These are phyloP conservation scores for Mesocentrotus franciscanus DNA, from an alignment of 53 echinoderm and acorn worm species.

Conservation along the genomic window DNA sequence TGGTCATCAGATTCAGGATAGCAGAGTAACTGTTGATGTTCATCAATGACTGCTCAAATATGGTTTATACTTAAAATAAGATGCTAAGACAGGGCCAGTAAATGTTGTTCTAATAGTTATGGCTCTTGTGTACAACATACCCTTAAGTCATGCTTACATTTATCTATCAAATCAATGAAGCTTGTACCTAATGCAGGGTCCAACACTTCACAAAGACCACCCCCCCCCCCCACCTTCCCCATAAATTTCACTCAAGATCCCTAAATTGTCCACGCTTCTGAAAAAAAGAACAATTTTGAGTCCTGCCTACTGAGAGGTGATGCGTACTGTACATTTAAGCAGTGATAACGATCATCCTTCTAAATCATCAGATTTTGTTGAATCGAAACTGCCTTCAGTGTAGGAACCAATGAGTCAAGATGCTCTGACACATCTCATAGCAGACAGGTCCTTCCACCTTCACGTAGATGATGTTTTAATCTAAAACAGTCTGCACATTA, in stretches of 20 bases:
- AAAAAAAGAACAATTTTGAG: not conserved
- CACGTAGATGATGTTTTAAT: not conserved
- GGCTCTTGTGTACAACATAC: no score
- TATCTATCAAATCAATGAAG: no score
- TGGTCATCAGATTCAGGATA: no score
- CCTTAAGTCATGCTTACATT: no score
- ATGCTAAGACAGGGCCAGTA: no score
- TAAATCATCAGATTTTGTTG: conserved; percentile 4
- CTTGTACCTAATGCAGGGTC: no score
- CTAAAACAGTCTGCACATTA: not conserved
- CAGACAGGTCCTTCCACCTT: not conserved
- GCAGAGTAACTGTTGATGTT: no score
- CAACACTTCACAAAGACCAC: no score
- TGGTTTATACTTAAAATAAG: no score
- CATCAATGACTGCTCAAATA: no score
- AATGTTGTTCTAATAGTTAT: no score
- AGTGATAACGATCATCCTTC: conserved; percentile 16
- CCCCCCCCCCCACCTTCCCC: no score
- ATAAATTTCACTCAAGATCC: not conserved
- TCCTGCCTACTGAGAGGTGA: not conserved
- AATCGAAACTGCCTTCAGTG: conserved; percentile 18
- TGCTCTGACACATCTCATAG: not conserved
- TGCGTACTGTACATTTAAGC: not conserved
- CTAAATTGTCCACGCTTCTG: not conserved
- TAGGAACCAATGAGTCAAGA: conserved; percentile 20